phyloP scores from a whole-genome alignment of 2,113 vertebrate genomes.

The Ictalurus punctatus region DNA sequence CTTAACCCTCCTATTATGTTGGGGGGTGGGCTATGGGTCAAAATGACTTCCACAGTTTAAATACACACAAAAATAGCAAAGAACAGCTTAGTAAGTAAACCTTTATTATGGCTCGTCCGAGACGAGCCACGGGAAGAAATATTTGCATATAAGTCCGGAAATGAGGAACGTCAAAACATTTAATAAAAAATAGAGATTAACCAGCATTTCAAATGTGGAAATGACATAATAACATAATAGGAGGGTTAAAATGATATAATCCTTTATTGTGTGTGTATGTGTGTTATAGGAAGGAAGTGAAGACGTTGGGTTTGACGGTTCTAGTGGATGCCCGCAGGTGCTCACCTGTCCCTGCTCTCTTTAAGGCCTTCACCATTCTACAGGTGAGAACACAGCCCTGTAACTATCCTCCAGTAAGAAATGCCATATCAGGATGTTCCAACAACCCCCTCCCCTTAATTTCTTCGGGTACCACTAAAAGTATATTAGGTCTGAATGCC shows the following conservation, averaged over 20 bases:
- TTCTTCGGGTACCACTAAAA: neutral
- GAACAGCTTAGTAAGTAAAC: too few species aligned
- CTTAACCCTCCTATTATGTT: neutral
- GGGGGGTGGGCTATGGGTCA: too few species aligned
- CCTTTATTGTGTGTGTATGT: neutral
- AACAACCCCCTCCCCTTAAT: too few species aligned
- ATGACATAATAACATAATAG: too few species aligned
- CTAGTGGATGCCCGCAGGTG: slow-evolving; percentile 80
- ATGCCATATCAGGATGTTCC: neutral
- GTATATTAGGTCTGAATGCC: slow-evolving; percentile 17
- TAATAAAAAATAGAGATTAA: too few species aligned
- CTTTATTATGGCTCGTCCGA: too few species aligned
- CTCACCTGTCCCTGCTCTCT: slow-evolving; percentile 76
- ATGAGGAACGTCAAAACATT: too few species aligned
- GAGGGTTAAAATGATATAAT: neutral
- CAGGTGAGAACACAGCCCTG: slow-evolving; percentile 71
- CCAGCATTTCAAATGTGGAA: too few species aligned
- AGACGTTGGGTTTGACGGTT: slow-evolving; percentile 77
- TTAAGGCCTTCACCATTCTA: slow-evolving; percentile 74
- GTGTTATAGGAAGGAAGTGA: slow-evolving; percentile 71
- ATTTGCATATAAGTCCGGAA: too few species aligned
- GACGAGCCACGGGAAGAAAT: too few species aligned
- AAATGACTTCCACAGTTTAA: too few species aligned
- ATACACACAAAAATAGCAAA: too few species aligned
- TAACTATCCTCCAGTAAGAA: slow-evolving; percentile 2